Base-by-base conservation (phyloP, 2,113 vertebrate species). In the Calonectris borealis region DNA sequence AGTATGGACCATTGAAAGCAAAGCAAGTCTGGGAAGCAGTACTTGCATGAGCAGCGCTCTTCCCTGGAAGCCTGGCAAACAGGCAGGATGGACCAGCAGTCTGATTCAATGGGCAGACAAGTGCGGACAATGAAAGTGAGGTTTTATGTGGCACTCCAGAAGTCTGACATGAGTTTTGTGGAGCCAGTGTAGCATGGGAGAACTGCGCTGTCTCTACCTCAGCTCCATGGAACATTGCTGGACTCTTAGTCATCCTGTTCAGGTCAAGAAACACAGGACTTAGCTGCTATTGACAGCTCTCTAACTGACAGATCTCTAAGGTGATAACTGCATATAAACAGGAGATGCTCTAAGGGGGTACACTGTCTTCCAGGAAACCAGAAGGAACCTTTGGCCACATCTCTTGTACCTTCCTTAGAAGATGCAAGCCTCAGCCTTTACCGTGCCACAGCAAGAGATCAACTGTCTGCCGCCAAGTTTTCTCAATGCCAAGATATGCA, bases 1-100 rank as follows among this genome's bases (percentile, higher is more conserved):
- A 80, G 87, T 98, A 98, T 9, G 98, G 97, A 6, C 98, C 98
- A 3, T 97, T 97, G 93, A 97, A 98, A 96, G 97, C 96, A 16
- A 97, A 98, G 61, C 84, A 79, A 12, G 51, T 42, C 40, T 58
- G 62, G 36, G 73, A 85, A 36, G 13, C 31, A 61, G 6, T 32
- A 34, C 8, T 11, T 49, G 55, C 29, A n/a, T 3, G 34, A 57
- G 46, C 26, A 54, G 48, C 38, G 24, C 49, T 61, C 55, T 34
- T 70, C 40, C 34, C 9, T 29, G 54, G 34, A 69, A 69, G 16
- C 29, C 34, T 55, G 46, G 16, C 29, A 46, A 69, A 40, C n/a
- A 69, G 8, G 38, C 51, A 15, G 27, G 51, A 10, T 6, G 25
- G 22, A 55, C 13, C 36, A 48, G 26, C 36, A 26, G 34, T 12